Conservation (phyloP, 2,888 invertebrate species). For the Eremobia ochroleuca region DNA sequence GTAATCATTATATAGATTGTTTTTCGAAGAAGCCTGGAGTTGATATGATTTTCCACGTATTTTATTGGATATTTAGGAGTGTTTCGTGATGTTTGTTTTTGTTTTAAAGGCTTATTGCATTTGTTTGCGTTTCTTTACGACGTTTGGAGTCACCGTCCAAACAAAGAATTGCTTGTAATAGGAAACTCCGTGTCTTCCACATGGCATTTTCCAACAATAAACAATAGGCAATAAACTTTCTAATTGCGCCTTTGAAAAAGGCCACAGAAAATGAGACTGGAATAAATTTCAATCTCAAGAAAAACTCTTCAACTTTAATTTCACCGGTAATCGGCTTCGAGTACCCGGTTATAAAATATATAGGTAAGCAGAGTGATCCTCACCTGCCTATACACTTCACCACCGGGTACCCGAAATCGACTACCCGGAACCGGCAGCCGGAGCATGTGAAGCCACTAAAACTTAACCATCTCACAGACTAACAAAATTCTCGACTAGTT, state of each 20-base stretch:
- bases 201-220: background rate
- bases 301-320: background rate
- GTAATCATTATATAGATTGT: constrained; percentile 16
- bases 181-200: background rate
- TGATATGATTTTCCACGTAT: constrained; percentile 24
- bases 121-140: background rate
- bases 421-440: background rate
- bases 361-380: background rate
- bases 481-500: background rate
- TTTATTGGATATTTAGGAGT: background rate
- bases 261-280: too few relatives aligned
- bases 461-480: background rate
- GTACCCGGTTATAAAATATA: background rate
- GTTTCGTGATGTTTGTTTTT: background rate
- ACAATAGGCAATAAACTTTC: background rate
- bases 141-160: background rate
- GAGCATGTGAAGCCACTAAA: background rate
- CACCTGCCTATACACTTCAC: too few relatives aligned
- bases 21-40: constrained; percentile 8
- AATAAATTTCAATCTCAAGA: too few relatives aligned
- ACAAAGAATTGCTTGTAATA: background rate
- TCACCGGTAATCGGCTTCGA: background rate
- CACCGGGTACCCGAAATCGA: background rate
- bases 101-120: background rate
- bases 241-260: background rate